A percentile compares a stretch with the other conserved stretches of the same genome.
Conservation (phyloP, 2,113 vertebrate species). For the Serilophus lunatus region DNA sequence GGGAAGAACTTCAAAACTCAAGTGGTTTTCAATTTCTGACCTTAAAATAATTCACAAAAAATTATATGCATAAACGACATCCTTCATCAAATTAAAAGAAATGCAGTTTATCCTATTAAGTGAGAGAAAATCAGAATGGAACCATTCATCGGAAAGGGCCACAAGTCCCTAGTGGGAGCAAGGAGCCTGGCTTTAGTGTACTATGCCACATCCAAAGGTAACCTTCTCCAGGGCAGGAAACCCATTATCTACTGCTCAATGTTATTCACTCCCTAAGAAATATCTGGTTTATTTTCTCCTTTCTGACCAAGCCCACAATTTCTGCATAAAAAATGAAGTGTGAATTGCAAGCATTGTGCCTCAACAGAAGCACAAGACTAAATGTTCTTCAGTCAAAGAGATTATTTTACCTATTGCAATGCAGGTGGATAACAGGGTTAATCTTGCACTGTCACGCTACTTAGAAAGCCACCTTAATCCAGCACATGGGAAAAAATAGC, state of each 20-base stretch:
- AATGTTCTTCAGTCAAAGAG: background rate
- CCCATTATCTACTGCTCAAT: background rate
- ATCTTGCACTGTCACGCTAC: background rate
- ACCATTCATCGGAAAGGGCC: background rate
- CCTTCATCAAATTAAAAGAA: background rate
- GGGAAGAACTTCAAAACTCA: background rate
- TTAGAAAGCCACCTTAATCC: background rate
- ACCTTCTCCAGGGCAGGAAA: background rate
- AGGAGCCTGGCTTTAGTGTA: background rate
- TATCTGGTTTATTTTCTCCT: background rate
- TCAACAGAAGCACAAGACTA: background rate
- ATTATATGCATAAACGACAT: background rate
- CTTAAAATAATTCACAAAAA: background rate
- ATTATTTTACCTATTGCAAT: background rate
- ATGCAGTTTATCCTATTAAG: background rate
- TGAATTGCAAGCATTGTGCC: background rate
- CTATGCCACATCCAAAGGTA: background rate
- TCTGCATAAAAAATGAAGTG: background rate
- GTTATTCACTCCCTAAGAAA: background rate
- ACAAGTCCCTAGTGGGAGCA: background rate
- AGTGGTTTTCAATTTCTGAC: background rate
- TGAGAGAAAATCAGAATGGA: background rate
- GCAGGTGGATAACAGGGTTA: background rate
- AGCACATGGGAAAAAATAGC: background rate
- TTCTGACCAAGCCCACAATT: background rate